A percentile compares a stretch with the other conserved stretches of the same genome.
phyloP scores from a whole-genome alignment of 2,888 invertebrate genomes.

The Plagiodera versicolora region DNA sequence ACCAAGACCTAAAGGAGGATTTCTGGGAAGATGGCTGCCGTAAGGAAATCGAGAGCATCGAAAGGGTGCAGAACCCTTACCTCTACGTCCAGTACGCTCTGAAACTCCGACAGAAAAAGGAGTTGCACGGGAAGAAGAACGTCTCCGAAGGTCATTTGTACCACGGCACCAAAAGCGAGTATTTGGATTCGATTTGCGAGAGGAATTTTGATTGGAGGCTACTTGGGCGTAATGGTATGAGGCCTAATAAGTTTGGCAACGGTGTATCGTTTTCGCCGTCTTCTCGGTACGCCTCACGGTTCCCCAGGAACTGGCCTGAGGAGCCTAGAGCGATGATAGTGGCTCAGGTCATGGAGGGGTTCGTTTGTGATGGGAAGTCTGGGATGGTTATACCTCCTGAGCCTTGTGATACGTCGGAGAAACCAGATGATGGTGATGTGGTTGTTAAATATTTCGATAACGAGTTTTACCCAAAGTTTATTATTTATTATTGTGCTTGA shows the following conservation, averaged over 20 bases:
- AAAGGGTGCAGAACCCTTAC: not conserved
- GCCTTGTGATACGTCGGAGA: not conserved
- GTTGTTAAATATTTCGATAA: not conserved
- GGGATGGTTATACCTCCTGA: not conserved
- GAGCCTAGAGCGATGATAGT: not conserved
- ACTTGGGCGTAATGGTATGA: not conserved
- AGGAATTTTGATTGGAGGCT: constrained; percentile 3
- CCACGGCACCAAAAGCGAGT: constrained; percentile 1
- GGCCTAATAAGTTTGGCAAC: not conserved
- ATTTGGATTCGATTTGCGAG: constrained; percentile 1
- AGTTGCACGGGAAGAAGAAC: not conserved
- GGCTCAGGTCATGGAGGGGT: constrained; percentile 1
- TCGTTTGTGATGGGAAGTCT: not conserved
- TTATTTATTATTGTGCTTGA: constrained; percentile 9
- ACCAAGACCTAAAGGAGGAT: not conserved
- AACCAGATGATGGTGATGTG: not conserved
- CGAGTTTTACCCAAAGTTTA: not conserved
- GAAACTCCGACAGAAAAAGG: not conserved
- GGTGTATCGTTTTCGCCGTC: not conserved
- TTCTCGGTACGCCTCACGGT: not conserved
- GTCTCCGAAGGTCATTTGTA: not conserved
- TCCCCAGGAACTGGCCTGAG: not conserved
- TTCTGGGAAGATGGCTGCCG: not conserved
- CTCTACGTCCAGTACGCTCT: not conserved
- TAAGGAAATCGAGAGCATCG: not conserved